Evolutionary conservation across 2,888 invertebrate genomes (phyloP).

Genomic region (Apodemia duryi): DNA sequence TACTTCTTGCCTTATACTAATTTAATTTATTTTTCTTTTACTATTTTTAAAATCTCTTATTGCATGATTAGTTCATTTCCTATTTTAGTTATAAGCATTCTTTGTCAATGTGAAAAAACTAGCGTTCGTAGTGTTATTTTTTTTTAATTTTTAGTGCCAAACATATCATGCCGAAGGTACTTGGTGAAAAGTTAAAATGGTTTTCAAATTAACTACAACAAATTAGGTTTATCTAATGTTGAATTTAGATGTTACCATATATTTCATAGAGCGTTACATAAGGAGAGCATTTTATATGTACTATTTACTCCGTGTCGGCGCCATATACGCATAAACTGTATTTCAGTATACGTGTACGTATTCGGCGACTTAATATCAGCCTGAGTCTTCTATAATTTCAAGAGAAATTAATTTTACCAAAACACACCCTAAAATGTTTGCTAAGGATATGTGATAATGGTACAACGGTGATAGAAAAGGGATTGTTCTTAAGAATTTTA

Average conservation of each 20-base stretch:
- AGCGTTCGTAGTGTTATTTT: too few relatives aligned
- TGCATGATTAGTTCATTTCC: too few relatives aligned
- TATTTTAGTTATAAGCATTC: too few relatives aligned
- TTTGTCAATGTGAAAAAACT: too few relatives aligned
- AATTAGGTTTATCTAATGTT: background rate
- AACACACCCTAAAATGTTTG: constrained; percentile 21
- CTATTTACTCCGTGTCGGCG: background rate
- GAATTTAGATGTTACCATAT: background rate
- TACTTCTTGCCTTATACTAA: background rate
- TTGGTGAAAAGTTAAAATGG: background rate
- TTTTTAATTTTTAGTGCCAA: too few relatives aligned
- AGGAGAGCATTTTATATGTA: background rate
- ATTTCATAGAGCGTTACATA: background rate
- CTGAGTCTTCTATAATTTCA: background rate
- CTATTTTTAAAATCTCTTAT: too few relatives aligned
- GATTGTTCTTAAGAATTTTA: constrained; percentile 26
- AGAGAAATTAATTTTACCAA: background rate
- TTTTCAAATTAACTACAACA: background rate
- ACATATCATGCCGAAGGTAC: too few relatives aligned
- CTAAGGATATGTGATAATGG: constrained; percentile 50
- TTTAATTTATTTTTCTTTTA: constrained; percentile 9
- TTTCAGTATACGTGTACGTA: background rate
- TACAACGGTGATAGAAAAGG: constrained; percentile 55
- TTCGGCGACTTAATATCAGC: background rate
- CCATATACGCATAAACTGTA: background rate